These are phyloP conservation scores for Zenarchopterus dispar DNA, from an alignment of 2,797 vertebrate species.

Conservation along the genomic window DNA sequence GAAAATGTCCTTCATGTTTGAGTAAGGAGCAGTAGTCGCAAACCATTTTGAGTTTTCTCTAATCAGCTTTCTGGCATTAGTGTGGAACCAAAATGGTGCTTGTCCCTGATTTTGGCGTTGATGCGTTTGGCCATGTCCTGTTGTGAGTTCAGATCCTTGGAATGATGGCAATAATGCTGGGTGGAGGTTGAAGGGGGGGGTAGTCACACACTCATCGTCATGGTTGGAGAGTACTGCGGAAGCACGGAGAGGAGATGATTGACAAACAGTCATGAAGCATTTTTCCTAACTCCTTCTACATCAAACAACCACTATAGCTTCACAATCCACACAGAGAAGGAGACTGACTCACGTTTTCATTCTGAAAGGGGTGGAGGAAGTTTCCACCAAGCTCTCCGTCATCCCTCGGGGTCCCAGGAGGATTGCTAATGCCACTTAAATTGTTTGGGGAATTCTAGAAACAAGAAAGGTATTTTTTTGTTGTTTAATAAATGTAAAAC, in stretches of 20 bases:
- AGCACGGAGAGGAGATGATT: conserved; percentile 31
- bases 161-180: conserved; percentile 87
- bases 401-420: conserved; percentile 96
- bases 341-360: conserved; percentile 90
- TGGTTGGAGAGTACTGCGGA: conserved; percentile 97
- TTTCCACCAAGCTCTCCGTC: conserved; percentile 97
- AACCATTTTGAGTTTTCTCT: conserved; percentile 73
- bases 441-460: conserved; percentile 98
- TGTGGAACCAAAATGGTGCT: conserved; percentile 90
- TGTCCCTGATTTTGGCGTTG: conserved; percentile 87
- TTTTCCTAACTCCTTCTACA: not conserved
- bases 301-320: too few relatives aligned
- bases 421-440: conserved; percentile 99
- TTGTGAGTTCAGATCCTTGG: conserved; percentile 80
- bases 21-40: conserved; percentile 90
- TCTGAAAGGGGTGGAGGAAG: conserved; percentile 99
- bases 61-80: conserved; percentile 80
- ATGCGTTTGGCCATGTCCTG: conserved; percentile 85
- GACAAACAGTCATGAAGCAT: not conserved
- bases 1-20: conserved; percentile 91
- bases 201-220: conserved; percentile 99
- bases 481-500: too few relatives aligned
- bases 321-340: not conserved
- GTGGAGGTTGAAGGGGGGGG: conserved; percentile 59
- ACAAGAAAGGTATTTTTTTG: conserved; percentile 3